These are phyloP conservation scores for Craseonycteris thonglongyai DNA, from an alignment of 2,113 vertebrate species.

Conservation along the genomic window DNA sequence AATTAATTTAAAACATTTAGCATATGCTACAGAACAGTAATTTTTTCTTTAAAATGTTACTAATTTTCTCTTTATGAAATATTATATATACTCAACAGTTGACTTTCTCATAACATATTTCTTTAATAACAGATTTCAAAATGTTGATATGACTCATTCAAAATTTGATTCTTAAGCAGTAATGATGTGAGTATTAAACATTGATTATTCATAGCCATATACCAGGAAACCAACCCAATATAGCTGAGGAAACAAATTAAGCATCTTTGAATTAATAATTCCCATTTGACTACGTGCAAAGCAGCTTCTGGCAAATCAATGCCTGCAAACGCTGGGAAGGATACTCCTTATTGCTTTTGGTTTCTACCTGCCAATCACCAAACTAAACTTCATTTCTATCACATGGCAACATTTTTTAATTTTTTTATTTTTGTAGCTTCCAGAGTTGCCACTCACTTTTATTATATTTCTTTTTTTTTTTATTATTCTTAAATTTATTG, in stretches of 20 bases:
- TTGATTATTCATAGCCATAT: background rate
- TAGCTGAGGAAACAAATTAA: background rate
- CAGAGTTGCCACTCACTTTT: no score
- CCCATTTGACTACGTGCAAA: background rate
- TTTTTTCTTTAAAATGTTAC: background rate
- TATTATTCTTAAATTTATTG: no score
- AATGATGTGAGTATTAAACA: background rate
- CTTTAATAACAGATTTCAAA: slow-evolving; percentile 5
- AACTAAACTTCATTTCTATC: background rate
- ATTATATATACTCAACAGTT: background rate
- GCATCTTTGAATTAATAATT: background rate
- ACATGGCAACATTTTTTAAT: background rate
- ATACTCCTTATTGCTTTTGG: background rate
- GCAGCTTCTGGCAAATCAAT: background rate
- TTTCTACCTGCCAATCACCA: background rate
- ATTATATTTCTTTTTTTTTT: no score
- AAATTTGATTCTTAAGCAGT: background rate
- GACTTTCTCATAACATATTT: background rate
- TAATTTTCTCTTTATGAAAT: slow-evolving; percentile 20
- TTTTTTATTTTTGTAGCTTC: no score
- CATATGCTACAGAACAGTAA: background rate
- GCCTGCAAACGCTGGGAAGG: background rate
- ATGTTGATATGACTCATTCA: background rate
- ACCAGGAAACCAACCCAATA: background rate
- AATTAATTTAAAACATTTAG: slow-evolving; percentile 44